Evolutionary conservation across 2,797 vertebrate species (phyloP).

Genomic region (Ptychobarbus kaznakovi): DNA sequence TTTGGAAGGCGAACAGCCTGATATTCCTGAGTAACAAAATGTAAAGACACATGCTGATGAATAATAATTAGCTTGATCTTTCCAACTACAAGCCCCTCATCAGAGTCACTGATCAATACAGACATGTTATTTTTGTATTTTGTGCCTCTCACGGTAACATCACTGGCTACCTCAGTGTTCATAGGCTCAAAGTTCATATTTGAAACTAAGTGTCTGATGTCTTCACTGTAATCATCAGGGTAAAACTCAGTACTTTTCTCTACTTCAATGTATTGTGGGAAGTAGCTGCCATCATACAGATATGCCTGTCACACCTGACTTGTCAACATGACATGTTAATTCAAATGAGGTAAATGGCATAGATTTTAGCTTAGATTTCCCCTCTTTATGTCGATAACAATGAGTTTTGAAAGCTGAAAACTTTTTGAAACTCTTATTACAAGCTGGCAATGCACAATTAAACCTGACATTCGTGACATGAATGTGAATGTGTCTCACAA

Average conservation of each 20-base stretch:
- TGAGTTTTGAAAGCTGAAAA: constrained; percentile 7
- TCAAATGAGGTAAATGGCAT: neutral
- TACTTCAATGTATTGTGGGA: neutral
- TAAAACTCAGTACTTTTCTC: neutral
- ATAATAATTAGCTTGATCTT: neutral
- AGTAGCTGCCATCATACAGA: neutral
- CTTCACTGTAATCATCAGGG: neutral
- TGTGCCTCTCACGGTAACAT: neutral
- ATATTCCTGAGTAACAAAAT: constrained; percentile 1
- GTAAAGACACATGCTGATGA: neutral
- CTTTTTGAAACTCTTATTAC: neutral
- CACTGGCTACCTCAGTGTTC: neutral
- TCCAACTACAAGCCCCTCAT: neutral
- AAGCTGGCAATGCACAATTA: neutral
- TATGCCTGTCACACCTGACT: neutral
- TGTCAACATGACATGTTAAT: neutral
- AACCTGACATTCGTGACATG: neutral
- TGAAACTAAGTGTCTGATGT: neutral
- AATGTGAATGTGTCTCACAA: constrained; percentile 14
- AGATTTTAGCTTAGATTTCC: neutral
- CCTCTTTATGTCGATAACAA: neutral
- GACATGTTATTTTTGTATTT: neutral
- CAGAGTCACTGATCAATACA: neutral
- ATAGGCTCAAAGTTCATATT: neutral
- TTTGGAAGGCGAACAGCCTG: neutral